phyloP scores from a whole-genome alignment of 2,113 vertebrate species.

The Toxotes chatareus region DNA sequence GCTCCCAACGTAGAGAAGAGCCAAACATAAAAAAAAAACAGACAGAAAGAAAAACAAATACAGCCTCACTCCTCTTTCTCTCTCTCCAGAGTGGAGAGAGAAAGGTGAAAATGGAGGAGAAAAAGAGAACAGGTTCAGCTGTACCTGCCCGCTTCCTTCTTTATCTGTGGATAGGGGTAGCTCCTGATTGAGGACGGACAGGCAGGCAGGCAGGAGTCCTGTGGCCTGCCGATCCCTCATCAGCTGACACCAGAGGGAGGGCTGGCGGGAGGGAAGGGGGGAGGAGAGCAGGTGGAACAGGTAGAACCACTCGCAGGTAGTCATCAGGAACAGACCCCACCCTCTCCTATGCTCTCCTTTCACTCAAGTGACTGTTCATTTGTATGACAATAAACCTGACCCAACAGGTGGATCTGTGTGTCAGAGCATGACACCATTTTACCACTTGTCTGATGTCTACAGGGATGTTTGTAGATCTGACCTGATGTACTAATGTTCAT shows the following conservation, averaged over 20 bases:
- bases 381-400: conserved; percentile 48
- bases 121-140: conserved; percentile 45
- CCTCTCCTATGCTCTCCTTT: conserved; percentile 42
- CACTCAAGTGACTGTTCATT: conserved; percentile 25
- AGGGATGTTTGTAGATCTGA: background rate
- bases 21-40: background rate
- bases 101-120: conserved; percentile 35
- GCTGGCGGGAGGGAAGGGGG: conserved; percentile 12
- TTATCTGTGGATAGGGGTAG: conserved; percentile 35
- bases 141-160: conserved; percentile 38
- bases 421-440: conserved; percentile 9
- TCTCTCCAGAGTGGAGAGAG: conserved; percentile 17
- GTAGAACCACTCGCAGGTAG: conserved; percentile 72
- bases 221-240: conserved; percentile 60
- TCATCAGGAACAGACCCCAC: conserved; percentile 57
- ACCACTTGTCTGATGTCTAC: background rate
- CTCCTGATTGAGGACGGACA: conserved; percentile 36
- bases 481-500: background rate
- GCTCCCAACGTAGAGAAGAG: background rate
- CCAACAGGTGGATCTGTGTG: conserved; percentile 40
- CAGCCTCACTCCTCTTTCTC: conserved; percentile 17
- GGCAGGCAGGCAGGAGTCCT: conserved; percentile 29
- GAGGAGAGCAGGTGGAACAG: conserved; percentile 80
- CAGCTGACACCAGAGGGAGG: conserved; percentile 69
- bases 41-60: background rate